Evolutionary conservation across 2,113 vertebrate genomes (phyloP).

Genomic region (Leuciscus idus): DNA sequence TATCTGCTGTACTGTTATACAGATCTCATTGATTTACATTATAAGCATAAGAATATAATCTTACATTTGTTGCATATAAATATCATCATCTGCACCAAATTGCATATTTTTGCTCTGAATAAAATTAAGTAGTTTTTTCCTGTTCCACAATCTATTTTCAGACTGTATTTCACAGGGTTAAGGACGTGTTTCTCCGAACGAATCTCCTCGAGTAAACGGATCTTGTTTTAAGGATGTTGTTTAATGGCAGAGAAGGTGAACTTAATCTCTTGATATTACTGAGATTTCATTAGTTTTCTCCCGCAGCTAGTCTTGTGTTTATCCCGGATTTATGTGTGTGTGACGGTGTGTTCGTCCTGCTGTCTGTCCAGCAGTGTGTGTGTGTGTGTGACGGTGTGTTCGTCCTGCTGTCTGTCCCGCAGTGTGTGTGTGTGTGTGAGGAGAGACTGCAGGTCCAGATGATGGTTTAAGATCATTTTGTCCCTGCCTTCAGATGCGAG

Average conservation of each 20-base stretch:
- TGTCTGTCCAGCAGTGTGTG: background rate
- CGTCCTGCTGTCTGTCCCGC: background rate
- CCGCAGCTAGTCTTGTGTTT: background rate
- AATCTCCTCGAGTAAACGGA: background rate
- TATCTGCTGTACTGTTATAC: background rate
- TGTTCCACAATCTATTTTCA: too few species aligned
- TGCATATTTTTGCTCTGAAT: background rate
- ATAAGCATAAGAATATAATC: background rate
- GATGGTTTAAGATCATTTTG: background rate
- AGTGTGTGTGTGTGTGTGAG: background rate
- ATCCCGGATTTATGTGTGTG: background rate
- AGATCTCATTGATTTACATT: background rate
- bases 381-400: background rate
- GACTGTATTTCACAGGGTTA: background rate
- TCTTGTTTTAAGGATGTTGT: background rate
- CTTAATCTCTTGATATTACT: background rate
- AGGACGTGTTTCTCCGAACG: background rate
- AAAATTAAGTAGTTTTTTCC: too few species aligned
- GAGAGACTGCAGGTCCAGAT: background rate
- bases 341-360: background rate
- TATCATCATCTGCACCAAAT: background rate
- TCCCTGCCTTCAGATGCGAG: background rate
- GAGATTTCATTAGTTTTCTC: background rate
- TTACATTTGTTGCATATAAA: too few species aligned
- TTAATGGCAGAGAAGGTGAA: background rate